Percentiles rank a stretch among this genome's conserved stretches.
Conservation (phyloP, 2,797 vertebrate genomes). For the Coendou prehensilis region DNA sequence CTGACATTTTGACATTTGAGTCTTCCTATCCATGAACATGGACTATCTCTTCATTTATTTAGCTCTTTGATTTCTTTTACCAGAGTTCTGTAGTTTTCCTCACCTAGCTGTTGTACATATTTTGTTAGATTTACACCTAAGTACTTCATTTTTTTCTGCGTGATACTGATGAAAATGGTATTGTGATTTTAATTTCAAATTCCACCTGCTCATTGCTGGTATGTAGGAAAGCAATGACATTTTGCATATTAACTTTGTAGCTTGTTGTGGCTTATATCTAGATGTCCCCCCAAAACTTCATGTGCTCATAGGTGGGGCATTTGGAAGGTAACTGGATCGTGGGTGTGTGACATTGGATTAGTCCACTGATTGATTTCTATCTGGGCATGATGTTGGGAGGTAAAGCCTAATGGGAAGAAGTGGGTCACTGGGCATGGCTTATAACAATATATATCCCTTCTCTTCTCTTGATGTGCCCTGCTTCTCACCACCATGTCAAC, state of each 20-base stretch:
- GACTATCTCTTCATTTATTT: too few species aligned
- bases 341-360: too few species aligned
- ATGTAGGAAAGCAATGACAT: background rate
- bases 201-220: background rate
- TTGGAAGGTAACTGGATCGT: background rate
- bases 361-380: too few species aligned
- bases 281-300: background rate
- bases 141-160: background rate
- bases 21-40: too few species aligned
- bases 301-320: background rate
- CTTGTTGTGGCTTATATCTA: background rate
- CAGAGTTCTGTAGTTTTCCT: background rate
- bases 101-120: background rate
- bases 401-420: background rate
- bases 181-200: background rate
- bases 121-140: background rate
- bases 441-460: too few species aligned
- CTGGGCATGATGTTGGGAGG: background rate
- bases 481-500: background rate
- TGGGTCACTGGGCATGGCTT: background rate
- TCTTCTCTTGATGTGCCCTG: background rate
- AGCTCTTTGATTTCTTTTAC: background rate
- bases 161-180: background rate
- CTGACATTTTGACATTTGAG: background rate
- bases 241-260: background rate